Base-by-base conservation (phyloP, 2,113 vertebrate species). In the Machaerirhynchus nigripectus region DNA sequence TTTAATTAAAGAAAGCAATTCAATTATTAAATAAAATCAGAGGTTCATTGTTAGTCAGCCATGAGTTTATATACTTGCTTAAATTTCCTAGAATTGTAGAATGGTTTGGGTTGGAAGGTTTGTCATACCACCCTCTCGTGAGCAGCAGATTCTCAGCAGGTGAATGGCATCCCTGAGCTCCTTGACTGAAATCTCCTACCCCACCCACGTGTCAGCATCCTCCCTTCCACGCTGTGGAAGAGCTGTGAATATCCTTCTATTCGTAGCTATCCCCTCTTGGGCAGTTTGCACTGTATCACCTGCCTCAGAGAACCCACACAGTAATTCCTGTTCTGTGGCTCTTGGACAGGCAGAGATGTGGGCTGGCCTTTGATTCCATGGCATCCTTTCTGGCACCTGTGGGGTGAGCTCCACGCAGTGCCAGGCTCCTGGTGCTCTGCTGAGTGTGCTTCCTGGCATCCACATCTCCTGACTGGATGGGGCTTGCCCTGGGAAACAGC, bases 51-150 rank as follows among this genome's bases (percentile, higher is more conserved):
- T 39, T 75, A 35, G 16, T 50, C 53, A 55, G 30, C 52, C 82
- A 39, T 23, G 31, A 84, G 37, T 63, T 46, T 75, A 71, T 30
- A 39, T 14, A 28, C 75, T 60, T 64, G 39, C 35, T 70, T 87
- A 40, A 23, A 87, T 82, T 85, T 88, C 14, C 49, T 3, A 44
- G 31, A 64, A 19, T 15, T 57, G 9, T 11, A 22, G 17, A 55
- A 49, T 10, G 19, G 8, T 63, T 63, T 70, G 64, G 35, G 71
- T 20, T 42, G 63, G 55, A 31, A 63, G 30, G 31, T 78, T 84
- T 73, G 6, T 31, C 35, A 10, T 17, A 28, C 28, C 39, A 61
- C 9, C 9, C 18, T 56, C 44, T 65, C 0, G 0, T 39, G 55
- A 64, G 50, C 19, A 55, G 31, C 26, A 57, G 20, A 55, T 55